Evolutionary conservation across 2,797 vertebrate genomes (phyloP).

Genomic region (Urosaurus nigricauda): DNA sequence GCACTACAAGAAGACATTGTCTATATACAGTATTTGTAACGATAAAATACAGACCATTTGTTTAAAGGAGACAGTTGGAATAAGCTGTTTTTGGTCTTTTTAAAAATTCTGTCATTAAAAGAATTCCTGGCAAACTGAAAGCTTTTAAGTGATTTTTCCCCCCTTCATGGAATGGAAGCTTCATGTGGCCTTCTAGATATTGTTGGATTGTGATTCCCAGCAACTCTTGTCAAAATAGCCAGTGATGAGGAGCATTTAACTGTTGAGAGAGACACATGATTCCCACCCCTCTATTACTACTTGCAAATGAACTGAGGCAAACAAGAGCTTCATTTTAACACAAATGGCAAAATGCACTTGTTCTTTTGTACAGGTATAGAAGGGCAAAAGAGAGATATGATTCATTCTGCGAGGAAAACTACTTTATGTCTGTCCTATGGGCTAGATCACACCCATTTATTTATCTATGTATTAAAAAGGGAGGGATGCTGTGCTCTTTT

Average conservation of each 20-base stretch:
- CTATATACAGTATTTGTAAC: constrained; percentile 77
- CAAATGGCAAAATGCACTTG: not conserved
- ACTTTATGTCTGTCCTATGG: not conserved
- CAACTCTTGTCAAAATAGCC: too few relatives aligned
- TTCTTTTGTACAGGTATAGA: not conserved
- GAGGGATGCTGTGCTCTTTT: not conserved
- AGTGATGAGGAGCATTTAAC: too few relatives aligned
- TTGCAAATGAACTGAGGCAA: not conserved
- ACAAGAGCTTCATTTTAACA: not conserved
- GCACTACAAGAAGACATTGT: constrained; percentile 76
- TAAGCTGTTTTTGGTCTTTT: constrained; percentile 81
- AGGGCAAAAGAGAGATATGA: not conserved
- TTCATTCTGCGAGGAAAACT: not conserved
- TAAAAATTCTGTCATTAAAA: constrained; percentile 83
- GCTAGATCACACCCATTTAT: not conserved
- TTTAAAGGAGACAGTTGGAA: constrained; percentile 74
- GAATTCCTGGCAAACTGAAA: constrained; percentile 80
- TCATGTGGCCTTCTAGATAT: too few relatives aligned
- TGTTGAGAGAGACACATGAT: not conserved
- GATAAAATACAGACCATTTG: constrained; percentile 76
- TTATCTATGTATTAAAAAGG: too few relatives aligned
- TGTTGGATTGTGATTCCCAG: too few relatives aligned
- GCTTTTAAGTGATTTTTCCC: constrained; percentile 73
- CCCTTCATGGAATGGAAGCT: constrained; percentile 68
- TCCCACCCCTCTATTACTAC: not conserved